Evolutionary conservation across 2,888 invertebrate genomes (phyloP).

Genomic region (Nebria brevicollis): DNA sequence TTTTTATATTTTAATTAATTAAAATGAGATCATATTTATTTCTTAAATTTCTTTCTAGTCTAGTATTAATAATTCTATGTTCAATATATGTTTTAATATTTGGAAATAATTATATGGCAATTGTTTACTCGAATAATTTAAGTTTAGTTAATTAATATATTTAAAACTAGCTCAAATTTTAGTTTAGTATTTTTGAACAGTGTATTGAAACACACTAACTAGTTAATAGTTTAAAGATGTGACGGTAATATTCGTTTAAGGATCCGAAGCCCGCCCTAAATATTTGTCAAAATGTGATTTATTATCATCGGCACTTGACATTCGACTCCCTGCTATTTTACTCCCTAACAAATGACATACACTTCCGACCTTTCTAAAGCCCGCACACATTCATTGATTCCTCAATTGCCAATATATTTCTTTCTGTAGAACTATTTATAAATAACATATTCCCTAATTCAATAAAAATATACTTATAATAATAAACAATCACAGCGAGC

Average conservation of each 20-base stretch:
- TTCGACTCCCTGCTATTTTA: conserved; percentile 9
- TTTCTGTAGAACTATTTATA: not conserved
- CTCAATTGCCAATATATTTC: not conserved
- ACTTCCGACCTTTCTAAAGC: conserved; percentile 20
- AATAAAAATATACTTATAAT: no score
- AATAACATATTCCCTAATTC: not conserved
- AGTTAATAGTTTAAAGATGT: conserved; percentile 38
- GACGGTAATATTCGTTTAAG: conserved; percentile 2
- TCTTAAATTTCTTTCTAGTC: no score
- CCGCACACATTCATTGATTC: not conserved
- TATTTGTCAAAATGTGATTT: conserved; percentile 36
- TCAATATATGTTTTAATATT: no score
- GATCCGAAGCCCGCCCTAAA: conserved; percentile 14
- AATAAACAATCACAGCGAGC: no score
- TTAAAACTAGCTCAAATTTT: not conserved
- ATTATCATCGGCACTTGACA: conserved; percentile 11
- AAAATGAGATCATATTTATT: not conserved
- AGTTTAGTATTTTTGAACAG: not conserved
- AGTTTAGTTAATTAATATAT: no score
- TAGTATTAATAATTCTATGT: no score
- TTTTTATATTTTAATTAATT: not conserved
- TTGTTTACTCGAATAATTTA: no score
- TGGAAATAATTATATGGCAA: no score
- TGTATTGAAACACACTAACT: conserved; percentile 16
- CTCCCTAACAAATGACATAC: conserved; percentile 13